Evolutionary conservation across 2,888 invertebrate genomes (phyloP), one percentile per base, ranked within the genome.

Genomic region (Galerucella calmariensis): DNA sequence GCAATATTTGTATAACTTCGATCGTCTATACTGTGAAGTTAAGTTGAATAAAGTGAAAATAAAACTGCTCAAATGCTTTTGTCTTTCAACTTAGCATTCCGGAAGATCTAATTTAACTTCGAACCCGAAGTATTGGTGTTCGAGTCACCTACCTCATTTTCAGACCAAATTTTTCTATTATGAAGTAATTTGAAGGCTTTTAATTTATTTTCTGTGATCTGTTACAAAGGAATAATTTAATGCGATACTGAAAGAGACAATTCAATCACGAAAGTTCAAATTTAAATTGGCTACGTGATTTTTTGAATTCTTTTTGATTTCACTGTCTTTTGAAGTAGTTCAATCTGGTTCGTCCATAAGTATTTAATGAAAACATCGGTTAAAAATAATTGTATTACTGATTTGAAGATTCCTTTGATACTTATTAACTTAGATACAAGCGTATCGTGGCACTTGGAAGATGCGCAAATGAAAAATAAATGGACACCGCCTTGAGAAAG

Each of bases 181-280:
- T 14, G 61, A 69, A 61, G 69, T 69, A 69, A 69, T 69, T 69
- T 69, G 24, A 41, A 46, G 58, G 78, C 81, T 79, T 80, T 81
- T 82, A 82, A 82, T 82, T 81, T 82, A 80, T 81, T 80, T 48
- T 48, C 61, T 2, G 79, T 78, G 78, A 80, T 76, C 75, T 72
- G 77, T 74, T 79, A 78, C 79, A 81, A 82, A 81, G 82, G 79
- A 80, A 79, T 78, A 75, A 81, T 80, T 80, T 73, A 70, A n/a
- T n/a, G 63, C 65, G 63, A 75, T 77, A 75, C 76, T 69, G 75
- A 67, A 76, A 78, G 78, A 76, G 79, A 81, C 79, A 80, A 79
- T 80, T 77, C 75, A 74, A 76, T 77, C 77, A 75, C 75, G 69
- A 71, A 71, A 75, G 75, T 61, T 65, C 59, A 46, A 71, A 73